These are phyloP conservation scores for Aleadryas rufinucha DNA, from an alignment of 2,113 vertebrate species.

Conservation along the genomic window DNA sequence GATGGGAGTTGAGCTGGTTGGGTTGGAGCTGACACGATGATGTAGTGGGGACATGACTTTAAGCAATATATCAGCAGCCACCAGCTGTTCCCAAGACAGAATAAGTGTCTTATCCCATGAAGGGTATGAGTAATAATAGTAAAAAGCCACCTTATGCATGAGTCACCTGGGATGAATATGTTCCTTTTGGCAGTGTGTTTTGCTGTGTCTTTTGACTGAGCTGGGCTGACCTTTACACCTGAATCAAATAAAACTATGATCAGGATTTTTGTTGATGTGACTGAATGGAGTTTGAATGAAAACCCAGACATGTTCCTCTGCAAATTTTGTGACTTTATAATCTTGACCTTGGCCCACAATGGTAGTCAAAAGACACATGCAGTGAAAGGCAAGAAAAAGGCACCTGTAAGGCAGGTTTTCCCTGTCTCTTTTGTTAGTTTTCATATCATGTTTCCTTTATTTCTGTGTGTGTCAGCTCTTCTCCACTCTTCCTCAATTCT, in stretches of 20 bases:
- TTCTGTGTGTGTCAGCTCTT: background rate
- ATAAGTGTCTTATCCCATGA: background rate
- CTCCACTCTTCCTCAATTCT: background rate
- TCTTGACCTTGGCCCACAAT: background rate
- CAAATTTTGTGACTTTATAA: background rate
- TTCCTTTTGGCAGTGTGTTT: background rate
- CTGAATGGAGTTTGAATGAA: background rate
- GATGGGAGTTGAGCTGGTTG: background rate
- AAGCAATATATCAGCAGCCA: background rate
- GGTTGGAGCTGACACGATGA: background rate
- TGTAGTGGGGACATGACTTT: background rate
- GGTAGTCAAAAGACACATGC: background rate
- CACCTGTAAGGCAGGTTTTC: background rate
- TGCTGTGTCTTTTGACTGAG: background rate
- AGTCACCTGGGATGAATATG: background rate
- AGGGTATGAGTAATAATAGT: background rate
- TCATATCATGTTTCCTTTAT: background rate
- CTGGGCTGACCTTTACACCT: background rate
- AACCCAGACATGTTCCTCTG: background rate
- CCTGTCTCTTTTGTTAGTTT: background rate
- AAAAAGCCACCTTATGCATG: background rate
- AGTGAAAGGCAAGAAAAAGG: background rate
- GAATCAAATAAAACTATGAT: background rate
- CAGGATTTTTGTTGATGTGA: background rate
- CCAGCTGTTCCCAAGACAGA: background rate